A percentile compares a stretch with the other conserved stretches of the same genome.
These are phyloP conservation scores for Mya arenaria DNA, from an alignment of 1,140 invertebrate species.

Conservation along the genomic window DNA sequence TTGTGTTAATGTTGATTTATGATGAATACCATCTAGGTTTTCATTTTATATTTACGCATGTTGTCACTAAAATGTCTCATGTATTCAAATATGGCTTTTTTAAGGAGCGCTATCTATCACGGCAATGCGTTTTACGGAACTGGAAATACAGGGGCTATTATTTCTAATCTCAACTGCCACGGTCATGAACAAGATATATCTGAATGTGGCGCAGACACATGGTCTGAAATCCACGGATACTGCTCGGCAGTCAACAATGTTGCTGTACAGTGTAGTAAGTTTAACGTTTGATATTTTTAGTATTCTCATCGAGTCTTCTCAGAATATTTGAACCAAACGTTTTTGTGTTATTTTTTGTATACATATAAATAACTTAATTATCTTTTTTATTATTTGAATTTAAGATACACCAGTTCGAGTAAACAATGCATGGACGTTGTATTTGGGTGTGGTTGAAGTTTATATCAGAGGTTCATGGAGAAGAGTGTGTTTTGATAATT, in stretches of 20 bases:
- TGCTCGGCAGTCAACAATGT: neutral
- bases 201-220: neutral
- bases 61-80: too few species aligned
- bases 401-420: neutral
- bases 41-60: too few species aligned
- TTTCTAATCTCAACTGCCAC: neutral
- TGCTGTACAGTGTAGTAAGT: neutral
- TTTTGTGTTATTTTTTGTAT: too few species aligned
- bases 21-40: too few species aligned
- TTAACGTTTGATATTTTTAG: too few species aligned
- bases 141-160: neutral
- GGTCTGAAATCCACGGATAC: neutral
- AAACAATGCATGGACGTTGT: neutral
- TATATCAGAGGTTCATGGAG: neutral
- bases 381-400: neutral
- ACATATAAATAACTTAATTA: too few species aligned
- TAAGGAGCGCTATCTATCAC: too few species aligned
- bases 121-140: neutral
- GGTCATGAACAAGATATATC: neutral
- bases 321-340: too few species aligned
- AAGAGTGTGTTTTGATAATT: neutral
- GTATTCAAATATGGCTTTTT: too few species aligned
- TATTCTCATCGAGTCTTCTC: too few species aligned
- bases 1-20: too few species aligned
- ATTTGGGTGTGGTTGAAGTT: neutral